A percentile compares a stretch with the other conserved stretches of the same genome.
Conservation (phyloP, 2,797 vertebrate species). For the Sylvilagus floridanus region DNA sequence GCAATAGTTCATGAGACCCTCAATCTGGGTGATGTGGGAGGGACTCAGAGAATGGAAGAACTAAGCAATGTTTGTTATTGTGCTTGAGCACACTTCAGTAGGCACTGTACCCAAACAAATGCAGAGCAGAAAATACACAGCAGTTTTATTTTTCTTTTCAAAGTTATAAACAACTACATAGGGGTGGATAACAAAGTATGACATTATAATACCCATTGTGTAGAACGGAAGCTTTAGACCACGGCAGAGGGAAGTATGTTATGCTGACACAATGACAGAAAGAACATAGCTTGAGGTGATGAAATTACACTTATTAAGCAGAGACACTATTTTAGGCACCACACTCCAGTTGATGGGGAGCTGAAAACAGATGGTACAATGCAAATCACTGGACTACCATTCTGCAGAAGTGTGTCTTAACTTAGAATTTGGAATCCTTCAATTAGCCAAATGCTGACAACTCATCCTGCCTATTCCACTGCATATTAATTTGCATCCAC, state of each 20-base stretch:
- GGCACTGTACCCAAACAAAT: background rate
- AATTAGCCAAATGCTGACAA: background rate
- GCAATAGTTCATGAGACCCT: rapidly evolving
- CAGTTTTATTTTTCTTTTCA: background rate
- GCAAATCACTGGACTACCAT: slow-evolving; percentile 53
- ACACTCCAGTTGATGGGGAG: slow-evolving; percentile 1
- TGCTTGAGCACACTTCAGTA: background rate
- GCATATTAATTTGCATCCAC: background rate
- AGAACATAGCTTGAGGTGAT: slow-evolving; percentile 71
- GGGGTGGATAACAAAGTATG: slow-evolving; percentile 51
- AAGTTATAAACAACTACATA: slow-evolving; percentile 60
- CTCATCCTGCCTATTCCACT: background rate
- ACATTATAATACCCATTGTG: slow-evolving; percentile 72
- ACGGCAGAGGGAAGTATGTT: background rate
- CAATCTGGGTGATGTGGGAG: rapidly evolving
- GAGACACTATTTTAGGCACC: slow-evolving; percentile 55
- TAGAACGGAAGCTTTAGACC: background rate
- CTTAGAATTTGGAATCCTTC: background rate
- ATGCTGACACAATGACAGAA: slow-evolving; percentile 57
- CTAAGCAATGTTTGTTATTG: background rate
- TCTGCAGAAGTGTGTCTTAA: background rate
- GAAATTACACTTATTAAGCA: slow-evolving; percentile 67
- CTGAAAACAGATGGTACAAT: slow-evolving; percentile 65
- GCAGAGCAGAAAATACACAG: background rate
- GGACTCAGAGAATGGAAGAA: background rate